These are phyloP conservation scores for Apeira syringaria DNA, from an alignment of 2,888 invertebrate species.

Conservation along the genomic window DNA sequence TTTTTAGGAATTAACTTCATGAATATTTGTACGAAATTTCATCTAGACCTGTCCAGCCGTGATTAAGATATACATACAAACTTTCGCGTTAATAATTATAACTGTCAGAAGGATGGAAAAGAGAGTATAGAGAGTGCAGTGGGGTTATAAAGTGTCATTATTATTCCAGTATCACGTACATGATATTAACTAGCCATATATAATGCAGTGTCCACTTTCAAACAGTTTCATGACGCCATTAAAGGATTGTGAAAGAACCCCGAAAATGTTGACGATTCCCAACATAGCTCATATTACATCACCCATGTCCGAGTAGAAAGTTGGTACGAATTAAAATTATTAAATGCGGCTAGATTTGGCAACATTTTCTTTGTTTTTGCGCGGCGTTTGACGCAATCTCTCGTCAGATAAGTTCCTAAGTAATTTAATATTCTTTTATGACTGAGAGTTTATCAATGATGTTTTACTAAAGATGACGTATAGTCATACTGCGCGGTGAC, in stretches of 20 bases:
- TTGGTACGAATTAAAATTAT: conserved; percentile 21
- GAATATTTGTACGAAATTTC: no score
- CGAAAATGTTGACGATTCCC: conserved; percentile 26
- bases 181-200: conserved; percentile 12
- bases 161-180: conserved; percentile 20
- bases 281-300: conserved; percentile 37
- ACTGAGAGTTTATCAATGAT: no score
- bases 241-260: conserved; percentile 36
- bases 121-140: no score
- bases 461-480: no score
- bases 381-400: conserved; percentile 3
- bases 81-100: no score
- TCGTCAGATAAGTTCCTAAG: conserved; percentile 13
- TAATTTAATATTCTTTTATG: conserved; percentile 10
- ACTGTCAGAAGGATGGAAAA: no score
- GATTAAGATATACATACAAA: no score
- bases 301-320: conserved; percentile 37
- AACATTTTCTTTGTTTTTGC: conserved; percentile 24
- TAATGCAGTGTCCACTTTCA: conserved; percentile 13
- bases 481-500: no score
- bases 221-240: conserved; percentile 26
- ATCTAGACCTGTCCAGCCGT: no score
- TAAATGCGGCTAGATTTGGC: conserved; percentile 22
- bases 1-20: no score
- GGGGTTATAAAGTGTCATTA: no score